These are phyloP conservation scores for Tor tambroides DNA, from an alignment of 2,113 vertebrate genomes.

Conservation along the genomic window DNA sequence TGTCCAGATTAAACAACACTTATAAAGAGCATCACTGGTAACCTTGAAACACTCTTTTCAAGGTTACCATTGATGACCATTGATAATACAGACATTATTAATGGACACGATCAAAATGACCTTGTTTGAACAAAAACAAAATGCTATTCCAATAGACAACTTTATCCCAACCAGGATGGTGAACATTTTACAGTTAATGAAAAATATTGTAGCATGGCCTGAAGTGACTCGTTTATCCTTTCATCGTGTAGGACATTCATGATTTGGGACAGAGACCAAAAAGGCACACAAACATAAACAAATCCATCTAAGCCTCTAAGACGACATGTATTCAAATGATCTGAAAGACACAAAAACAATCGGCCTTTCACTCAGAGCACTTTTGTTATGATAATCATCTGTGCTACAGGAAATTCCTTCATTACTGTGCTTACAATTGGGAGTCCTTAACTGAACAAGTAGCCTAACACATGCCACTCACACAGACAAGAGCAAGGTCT, in stretches of 20 bases:
- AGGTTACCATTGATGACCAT: neutral
- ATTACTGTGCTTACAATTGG: slow-evolving; percentile 41
- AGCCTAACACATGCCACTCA: slow-evolving; percentile 9
- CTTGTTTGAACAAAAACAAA: neutral
- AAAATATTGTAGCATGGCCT: neutral
- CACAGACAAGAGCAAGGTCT: slow-evolving; percentile 1
- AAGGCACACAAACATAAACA: slow-evolving; percentile 1
- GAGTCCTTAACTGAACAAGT: slow-evolving; percentile 33
- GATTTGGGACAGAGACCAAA: neutral
- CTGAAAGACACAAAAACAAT: slow-evolving; percentile 23
- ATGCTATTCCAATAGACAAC: neutral
- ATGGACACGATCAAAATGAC: neutral
- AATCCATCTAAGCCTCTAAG: neutral
- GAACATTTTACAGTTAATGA: neutral
- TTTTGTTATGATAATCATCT: slow-evolving; percentile 44
- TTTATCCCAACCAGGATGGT: neutral
- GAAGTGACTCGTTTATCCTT: neutral
- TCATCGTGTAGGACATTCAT: neutral
- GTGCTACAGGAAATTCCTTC: slow-evolving; percentile 54
- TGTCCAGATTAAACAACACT: neutral
- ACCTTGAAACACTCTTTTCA: neutral
- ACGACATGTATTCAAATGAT: neutral
- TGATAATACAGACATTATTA: neutral
- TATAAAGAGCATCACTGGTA: neutral
- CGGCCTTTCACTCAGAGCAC: slow-evolving; percentile 17